These are phyloP conservation scores for Agapornis canus DNA, from an alignment of 2,797 vertebrate genomes.

Conservation along the genomic window DNA sequence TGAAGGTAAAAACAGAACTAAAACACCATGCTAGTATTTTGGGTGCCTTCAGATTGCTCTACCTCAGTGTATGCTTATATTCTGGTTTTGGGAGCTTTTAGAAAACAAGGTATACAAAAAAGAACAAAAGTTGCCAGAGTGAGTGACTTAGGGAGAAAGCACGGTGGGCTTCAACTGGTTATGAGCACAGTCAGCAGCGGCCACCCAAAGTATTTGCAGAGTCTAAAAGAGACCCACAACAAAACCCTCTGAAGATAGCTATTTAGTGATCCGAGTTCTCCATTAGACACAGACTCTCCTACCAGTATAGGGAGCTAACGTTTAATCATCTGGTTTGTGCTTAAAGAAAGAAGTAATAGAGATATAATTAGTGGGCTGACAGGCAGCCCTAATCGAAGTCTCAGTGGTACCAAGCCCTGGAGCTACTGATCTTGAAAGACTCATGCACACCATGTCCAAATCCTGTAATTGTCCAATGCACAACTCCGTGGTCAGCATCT, in stretches of 20 bases:
- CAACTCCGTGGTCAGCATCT: not conserved
- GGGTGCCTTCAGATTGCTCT: not conserved
- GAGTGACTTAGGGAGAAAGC: not conserved
- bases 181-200: not conserved
- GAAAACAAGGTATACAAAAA: not conserved
- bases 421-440: slow-evolving; percentile 55
- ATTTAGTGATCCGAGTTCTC: slow-evolving; percentile 17
- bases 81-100: not conserved
- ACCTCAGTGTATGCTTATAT: not conserved
- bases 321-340: slow-evolving; percentile 37
- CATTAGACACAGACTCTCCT: not conserved
- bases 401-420: slow-evolving; percentile 25
- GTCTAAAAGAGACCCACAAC: not conserved
- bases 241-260: not conserved
- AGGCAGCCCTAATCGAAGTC: slow-evolving; percentile 61
- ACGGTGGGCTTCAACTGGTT: not conserved
- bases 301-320: not conserved
- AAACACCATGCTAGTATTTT: not conserved
- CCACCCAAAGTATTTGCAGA: not conserved
- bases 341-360: slow-evolving; percentile 53
- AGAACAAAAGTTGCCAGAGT: not conserved
- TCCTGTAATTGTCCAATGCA: slow-evolving; percentile 11
- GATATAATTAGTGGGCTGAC: slow-evolving; percentile 52
- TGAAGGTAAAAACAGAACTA: not conserved
- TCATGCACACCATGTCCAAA: not conserved